Evolutionary conservation across 2,113 vertebrate species (phyloP), one percentile per base, ranked within the genome.

Genomic region (Engystomops pustulosus): DNA sequence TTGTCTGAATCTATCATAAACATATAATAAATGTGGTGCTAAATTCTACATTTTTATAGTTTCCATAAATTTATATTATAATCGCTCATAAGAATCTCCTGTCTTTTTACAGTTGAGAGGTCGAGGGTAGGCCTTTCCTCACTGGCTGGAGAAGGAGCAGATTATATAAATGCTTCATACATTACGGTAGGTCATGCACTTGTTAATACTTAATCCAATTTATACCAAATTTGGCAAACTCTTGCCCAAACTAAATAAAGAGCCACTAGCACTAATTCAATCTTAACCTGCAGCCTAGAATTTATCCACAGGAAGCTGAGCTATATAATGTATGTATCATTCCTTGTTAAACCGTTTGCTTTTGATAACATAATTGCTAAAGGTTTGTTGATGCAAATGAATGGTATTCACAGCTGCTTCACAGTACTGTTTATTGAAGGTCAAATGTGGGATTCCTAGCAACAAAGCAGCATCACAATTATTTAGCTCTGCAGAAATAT

Each of bases 101-200:
- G 14, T 41, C 25, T 30, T 60, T 41, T 93, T 92, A 49, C 78
- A 98, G 97, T 94, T 84, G 96, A 98, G 88, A 93, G 93, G 88
- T 96, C 95, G 8, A 93, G 96, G 85, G 96, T 98, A 55, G 91
- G 94, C 74, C 93, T 98, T 86, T 94, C 94, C 1, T 93, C 93
- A 0, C 78, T 92, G 2, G 91, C 89, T 3, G 94, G 92, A 65
- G 96, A 97, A 87, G 90, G 94, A 1, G 93, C 95, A 2, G 96
- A 98, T 88, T 98, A 97, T 89, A 97, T 98, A 69, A 98, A 98
- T 79, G 97, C 97, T 20, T 98, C 97, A 6, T 97, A 96, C 71
- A 88, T 97, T 62, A 89, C 95, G 90, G 97, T 98, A 87, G 94
- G 95, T 89, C 12, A 25, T 27, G 47, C 10, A 45, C 27, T 72